A percentile compares a stretch with the other conserved stretches of the same genome.
Conservation (phyloP, 2,888 invertebrate species). For the Pedicia rivosa region DNA sequence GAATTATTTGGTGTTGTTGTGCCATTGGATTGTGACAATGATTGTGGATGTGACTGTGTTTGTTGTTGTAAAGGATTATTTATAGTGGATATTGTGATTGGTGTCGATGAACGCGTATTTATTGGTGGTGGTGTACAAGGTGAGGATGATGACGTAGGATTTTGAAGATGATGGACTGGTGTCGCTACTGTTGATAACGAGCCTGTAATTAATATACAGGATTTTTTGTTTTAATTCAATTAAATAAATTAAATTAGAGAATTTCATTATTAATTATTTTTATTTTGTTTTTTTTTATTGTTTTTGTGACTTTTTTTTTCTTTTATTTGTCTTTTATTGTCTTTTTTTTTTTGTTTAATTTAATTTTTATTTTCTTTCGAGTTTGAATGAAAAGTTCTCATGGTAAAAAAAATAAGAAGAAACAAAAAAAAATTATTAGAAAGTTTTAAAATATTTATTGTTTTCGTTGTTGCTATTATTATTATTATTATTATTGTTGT, state of each 20-base stretch:
- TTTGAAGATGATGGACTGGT: conserved; percentile 6
- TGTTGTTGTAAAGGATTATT: too few species aligned
- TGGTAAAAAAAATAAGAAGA: too few species aligned
- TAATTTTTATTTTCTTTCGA: too few species aligned
- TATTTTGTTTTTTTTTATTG: too few species aligned
- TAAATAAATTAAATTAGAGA: neutral
- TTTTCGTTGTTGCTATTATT: conserved; percentile 2
- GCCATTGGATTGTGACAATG: conserved; percentile 20
- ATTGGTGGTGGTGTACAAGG: conserved; percentile 6
- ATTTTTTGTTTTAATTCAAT: neutral
- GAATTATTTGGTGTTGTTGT: conserved; percentile 24
- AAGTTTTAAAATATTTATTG: too few species aligned
- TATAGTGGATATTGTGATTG: too few species aligned
- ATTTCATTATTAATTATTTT: too few species aligned
- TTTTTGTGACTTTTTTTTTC: too few species aligned
- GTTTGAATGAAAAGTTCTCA: too few species aligned
- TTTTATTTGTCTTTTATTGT: too few species aligned
- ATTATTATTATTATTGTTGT: conserved; percentile 2
- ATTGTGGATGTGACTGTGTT: conserved; percentile 1
- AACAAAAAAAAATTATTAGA: too few species aligned
- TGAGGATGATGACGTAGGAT: neutral
- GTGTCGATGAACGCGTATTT: conserved; percentile 5
- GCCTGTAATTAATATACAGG: conserved; percentile 19
- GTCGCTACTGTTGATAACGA: conserved; percentile 12
- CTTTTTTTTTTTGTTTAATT: too few species aligned